Percentiles rank a stretch among this genome's conserved stretches.
These are phyloP conservation scores for Hydrozoanthus gracilis DNA, from an alignment of 92 coral and sea anemone genomes.

Conservation along the genomic window DNA sequence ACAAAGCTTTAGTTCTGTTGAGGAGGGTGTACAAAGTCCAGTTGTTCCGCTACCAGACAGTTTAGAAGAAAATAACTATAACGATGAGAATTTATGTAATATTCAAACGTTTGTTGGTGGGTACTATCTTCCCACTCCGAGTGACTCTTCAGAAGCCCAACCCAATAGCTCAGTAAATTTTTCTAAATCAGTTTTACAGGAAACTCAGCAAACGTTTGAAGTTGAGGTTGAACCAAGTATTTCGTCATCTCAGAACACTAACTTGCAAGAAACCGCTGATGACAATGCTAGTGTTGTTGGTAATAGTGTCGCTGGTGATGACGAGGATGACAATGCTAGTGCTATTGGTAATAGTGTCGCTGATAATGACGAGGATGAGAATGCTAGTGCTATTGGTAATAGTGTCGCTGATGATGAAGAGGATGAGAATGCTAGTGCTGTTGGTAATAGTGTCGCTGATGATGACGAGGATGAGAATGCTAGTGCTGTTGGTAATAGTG, in stretches of 20 bases:
- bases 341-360: background rate
- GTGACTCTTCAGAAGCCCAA: slow-evolving; percentile 41
- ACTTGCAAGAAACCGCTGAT: background rate
- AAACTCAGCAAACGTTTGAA: slow-evolving; percentile 3
- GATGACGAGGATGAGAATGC: slow-evolving; percentile 6
- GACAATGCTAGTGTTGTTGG: background rate
- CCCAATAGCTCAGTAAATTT: slow-evolving; percentile 23
- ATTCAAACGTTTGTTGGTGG: slow-evolving; percentile 74
- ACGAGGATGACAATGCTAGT: background rate
- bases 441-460: slow-evolving; percentile 35
- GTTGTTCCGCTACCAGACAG: slow-evolving; percentile 49
- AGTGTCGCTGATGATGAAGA: slow-evolving; percentile 3
- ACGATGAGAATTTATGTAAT: slow-evolving; percentile 51
- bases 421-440: slow-evolving; percentile 28
- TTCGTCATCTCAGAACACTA: slow-evolving; percentile 15
- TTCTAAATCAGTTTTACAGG: slow-evolving; percentile 26
- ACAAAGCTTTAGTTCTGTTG: slow-evolving; percentile 11
- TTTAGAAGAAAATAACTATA: slow-evolving; percentile 36
- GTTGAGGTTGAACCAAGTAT: slow-evolving; percentile 15
- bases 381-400: slow-evolving; percentile 12
- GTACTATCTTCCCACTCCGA: slow-evolving; percentile 62
- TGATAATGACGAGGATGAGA: background rate
- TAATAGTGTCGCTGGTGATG: background rate
- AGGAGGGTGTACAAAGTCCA: slow-evolving; percentile 13
- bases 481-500: slow-evolving; percentile 25